Evolutionary conservation across 2,113 vertebrate species (phyloP).

Genomic region (Epinephelus cyanopodus): DNA sequence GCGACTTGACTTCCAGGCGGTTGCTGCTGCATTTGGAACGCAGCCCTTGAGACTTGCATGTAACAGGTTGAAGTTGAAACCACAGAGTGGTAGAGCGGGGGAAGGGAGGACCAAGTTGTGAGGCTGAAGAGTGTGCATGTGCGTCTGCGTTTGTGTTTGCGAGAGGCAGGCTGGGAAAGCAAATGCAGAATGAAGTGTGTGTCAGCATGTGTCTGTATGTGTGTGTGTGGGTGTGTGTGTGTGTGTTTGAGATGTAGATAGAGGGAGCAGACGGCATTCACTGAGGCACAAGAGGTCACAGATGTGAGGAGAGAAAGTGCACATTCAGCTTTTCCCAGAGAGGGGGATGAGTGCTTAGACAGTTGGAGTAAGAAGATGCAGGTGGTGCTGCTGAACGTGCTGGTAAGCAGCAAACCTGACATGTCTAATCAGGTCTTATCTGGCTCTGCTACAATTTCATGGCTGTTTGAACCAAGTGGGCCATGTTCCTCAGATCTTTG

Average conservation of each 20-base stretch:
- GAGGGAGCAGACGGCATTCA: slow-evolving; percentile 42
- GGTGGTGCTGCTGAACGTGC: slow-evolving; percentile 66
- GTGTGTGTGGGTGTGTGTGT: slow-evolving; percentile 7
- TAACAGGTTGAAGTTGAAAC: slow-evolving; percentile 60
- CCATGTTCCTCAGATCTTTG: slow-evolving; percentile 79
- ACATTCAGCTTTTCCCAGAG: slow-evolving; percentile 68
- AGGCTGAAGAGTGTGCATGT: slow-evolving; percentile 14
- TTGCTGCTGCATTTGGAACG: slow-evolving; percentile 23
- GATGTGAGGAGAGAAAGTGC: slow-evolving; percentile 62
- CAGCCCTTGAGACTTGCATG: slow-evolving; percentile 42
- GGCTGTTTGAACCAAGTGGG: slow-evolving; percentile 87
- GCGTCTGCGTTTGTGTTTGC: slow-evolving; percentile 2
- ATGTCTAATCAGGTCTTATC: slow-evolving; percentile 85
- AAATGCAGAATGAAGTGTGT: not conserved
- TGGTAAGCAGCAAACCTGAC: slow-evolving; percentile 67
- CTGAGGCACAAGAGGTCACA: slow-evolving; percentile 46
- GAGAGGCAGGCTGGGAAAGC: slow-evolving; percentile 3
- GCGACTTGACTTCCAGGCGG: slow-evolving; percentile 20
- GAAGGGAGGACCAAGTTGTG: slow-evolving; percentile 15
- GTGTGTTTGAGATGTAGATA: slow-evolving; percentile 40
- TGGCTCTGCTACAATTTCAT: slow-evolving; percentile 82
- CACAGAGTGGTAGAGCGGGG: slow-evolving; percentile 37
- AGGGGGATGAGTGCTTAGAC: slow-evolving; percentile 38
- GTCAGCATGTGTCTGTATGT: not conserved
- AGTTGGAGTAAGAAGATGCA: slow-evolving; percentile 58